Percentiles rank a stretch among this genome's conserved stretches.
Conservation (phyloP, 35 echinoderm and acorn worm species). For the Apostichopus japonicus region DNA sequence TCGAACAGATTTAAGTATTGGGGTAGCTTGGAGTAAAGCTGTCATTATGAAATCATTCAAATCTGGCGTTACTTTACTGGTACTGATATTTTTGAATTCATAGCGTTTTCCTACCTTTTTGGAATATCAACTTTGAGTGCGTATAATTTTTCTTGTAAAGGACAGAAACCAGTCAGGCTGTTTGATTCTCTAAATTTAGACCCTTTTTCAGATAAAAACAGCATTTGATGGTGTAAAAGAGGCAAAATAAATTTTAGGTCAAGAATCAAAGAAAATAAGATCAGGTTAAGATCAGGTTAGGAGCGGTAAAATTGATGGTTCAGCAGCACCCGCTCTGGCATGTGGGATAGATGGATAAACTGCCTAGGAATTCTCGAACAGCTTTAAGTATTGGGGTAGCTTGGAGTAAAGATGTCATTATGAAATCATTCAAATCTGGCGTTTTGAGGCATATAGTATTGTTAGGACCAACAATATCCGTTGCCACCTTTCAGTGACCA, state of each 20-base stretch:
- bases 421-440: slow-evolving; percentile 45
- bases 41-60: slow-evolving; percentile 18
- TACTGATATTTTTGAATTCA: background rate
- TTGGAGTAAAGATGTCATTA: background rate
- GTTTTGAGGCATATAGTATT: slow-evolving; percentile 29
- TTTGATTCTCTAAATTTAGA: slow-evolving; percentile 7
- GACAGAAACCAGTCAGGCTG: background rate
- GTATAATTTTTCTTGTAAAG: background rate
- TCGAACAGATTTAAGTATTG: background rate
- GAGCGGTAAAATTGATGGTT: background rate
- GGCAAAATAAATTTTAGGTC: background rate
- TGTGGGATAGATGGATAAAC: background rate
- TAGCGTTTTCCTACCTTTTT: background rate
- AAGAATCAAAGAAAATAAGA: too few relatives aligned
- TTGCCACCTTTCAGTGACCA: slow-evolving; percentile 54
- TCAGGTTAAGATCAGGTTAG: too few relatives aligned
- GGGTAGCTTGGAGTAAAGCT: background rate
- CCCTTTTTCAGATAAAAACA: background rate
- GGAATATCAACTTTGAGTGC: background rate
- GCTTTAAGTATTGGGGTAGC: background rate
- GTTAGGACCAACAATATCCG: slow-evolving; percentile 56
- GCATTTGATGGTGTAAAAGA: background rate
- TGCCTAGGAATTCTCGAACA: background rate
- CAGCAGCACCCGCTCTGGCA: background rate
- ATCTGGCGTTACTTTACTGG: slow-evolving; percentile 22